These are phyloP conservation scores for Podargus strigoides DNA, from an alignment of 2,797 vertebrate genomes.

Conservation along the genomic window DNA sequence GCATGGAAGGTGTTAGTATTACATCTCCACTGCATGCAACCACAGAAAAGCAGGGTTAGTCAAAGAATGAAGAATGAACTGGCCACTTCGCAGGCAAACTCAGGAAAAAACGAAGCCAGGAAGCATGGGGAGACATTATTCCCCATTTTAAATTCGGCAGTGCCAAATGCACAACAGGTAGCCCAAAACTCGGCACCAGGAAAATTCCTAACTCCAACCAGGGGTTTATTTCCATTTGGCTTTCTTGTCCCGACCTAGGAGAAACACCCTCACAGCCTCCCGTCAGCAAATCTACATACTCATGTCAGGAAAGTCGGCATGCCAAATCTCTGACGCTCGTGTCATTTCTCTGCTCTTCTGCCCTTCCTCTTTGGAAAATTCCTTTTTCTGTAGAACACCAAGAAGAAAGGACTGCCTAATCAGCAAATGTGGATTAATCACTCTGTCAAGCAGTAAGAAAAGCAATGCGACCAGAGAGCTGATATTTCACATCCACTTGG, in stretches of 20 bases:
- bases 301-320: neutral
- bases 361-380: neutral
- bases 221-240: neutral
- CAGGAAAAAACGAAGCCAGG: neutral
- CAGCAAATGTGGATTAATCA: neutral
- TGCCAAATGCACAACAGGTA: neutral
- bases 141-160: neutral
- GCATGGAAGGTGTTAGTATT: conserved; percentile 79
- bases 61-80: neutral
- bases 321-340: neutral
- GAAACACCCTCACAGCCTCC: neutral
- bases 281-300: neutral
- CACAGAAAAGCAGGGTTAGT: conserved; percentile 60
- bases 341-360: neutral
- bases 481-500: neutral
- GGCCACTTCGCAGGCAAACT: neutral
- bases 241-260: neutral
- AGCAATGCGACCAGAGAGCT: neutral
- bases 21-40: conserved; percentile 48
- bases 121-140: neutral
- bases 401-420: neutral
- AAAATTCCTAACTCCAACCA: neutral
- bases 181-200: neutral
- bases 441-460: neutral
- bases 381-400: neutral